Evolutionary conservation across 2,797 vertebrate species (phyloP).

Genomic region (Helicolenus hilgendorfi): DNA sequence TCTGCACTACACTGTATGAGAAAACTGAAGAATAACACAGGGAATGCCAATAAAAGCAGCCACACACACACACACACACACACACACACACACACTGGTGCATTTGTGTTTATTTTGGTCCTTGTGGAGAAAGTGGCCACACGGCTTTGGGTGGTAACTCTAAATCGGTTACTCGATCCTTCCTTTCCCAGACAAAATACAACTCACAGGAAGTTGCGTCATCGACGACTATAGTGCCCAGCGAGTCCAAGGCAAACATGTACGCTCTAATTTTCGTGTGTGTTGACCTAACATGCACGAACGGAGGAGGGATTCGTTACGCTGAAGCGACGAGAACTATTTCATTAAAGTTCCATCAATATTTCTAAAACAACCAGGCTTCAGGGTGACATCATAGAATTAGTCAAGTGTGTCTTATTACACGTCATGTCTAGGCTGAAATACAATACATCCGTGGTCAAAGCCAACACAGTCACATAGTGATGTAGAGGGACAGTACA

Average conservation of each 20-base stretch:
- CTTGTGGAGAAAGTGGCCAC: slow-evolving; percentile 62
- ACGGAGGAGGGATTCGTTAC: not conserved
- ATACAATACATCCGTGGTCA: not conserved
- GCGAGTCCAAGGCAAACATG: slow-evolving; percentile 46
- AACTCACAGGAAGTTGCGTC: slow-evolving; percentile 68
- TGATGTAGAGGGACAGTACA: not conserved
- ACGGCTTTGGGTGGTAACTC: slow-evolving; percentile 68
- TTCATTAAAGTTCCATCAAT: not conserved
- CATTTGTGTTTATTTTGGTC: slow-evolving; percentile 59
- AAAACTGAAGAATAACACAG: slow-evolving; percentile 37
- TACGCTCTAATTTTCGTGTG: not conserved
- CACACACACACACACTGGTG: not conserved
- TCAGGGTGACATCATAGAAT: not conserved
- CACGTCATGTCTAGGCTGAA: not conserved
- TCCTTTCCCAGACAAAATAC: slow-evolving; percentile 80
- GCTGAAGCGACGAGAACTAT: not conserved
- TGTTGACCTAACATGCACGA: not conserved
- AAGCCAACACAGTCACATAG: not conserved
- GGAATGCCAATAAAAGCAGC: slow-evolving; percentile 45
- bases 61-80: not conserved
- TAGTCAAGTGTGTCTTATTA: not conserved
- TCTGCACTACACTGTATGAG: not conserved
- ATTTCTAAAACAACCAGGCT: not conserved
- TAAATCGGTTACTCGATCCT: slow-evolving; percentile 73
- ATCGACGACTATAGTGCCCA: slow-evolving; percentile 15